Evolutionary conservation across 2,113 vertebrate genomes (phyloP).

Genomic region (Dendropsophus ebraccatus): DNA sequence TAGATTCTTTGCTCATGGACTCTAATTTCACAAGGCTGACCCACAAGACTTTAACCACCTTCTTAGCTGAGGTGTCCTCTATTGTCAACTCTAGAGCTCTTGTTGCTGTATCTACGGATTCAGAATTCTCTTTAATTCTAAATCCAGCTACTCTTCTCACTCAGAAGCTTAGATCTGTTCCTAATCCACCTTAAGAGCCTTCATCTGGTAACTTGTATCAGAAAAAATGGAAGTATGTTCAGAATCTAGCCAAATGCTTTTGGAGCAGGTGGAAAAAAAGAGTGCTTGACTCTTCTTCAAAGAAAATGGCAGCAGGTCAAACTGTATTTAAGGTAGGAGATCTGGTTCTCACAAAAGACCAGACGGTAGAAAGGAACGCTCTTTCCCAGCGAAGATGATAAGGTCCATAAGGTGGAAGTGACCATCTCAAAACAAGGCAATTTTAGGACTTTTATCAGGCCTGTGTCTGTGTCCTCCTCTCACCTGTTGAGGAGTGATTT

Average conservation of each 20-base stretch:
- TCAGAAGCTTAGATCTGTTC: not conserved
- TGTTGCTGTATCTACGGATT: not conserved
- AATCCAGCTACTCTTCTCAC: not conserved
- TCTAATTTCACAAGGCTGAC: not conserved
- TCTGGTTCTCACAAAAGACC: slow-evolving; percentile 25
- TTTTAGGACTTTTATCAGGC: too few relatives aligned
- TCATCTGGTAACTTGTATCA: not conserved
- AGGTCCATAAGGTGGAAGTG: too few relatives aligned
- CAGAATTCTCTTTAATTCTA: not conserved
- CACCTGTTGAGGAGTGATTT: too few relatives aligned
- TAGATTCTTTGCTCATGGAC: not conserved
- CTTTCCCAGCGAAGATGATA: too few relatives aligned
- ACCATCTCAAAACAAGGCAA: too few relatives aligned
- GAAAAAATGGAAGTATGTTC: not conserved
- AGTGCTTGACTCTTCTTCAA: not conserved
- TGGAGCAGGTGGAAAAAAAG: not conserved
- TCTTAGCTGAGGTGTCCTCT: not conserved
- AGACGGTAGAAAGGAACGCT: too few relatives aligned
- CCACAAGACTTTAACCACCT: not conserved
- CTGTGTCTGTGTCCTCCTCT: too few relatives aligned
- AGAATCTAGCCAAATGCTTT: not conserved
- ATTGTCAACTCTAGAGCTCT: not conserved
- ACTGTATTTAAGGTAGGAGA: slow-evolving; percentile 13
- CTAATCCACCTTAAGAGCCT: not conserved
- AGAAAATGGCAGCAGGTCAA: slow-evolving; percentile 28